phyloP scores from a whole-genome alignment of 2,113 vertebrate genomes.

The Notarius lentiginosus region DNA sequence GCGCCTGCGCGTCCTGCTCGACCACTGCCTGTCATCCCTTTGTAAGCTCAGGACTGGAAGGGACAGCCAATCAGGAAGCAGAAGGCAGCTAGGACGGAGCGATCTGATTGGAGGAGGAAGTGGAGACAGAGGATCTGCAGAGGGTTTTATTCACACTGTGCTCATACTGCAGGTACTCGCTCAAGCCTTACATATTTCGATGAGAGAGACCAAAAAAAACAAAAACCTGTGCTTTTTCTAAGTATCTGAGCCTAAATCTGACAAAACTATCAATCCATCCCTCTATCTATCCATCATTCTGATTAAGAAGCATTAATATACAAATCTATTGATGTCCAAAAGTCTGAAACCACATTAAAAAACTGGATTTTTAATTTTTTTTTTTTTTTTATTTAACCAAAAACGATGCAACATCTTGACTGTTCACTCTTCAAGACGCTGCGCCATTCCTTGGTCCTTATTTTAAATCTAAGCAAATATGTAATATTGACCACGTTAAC shows the following conservation, averaged over 20 bases:
- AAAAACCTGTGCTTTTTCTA: neutral
- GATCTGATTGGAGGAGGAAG: conserved; percentile 58
- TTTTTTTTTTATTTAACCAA: neutral
- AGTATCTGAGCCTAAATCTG: too few relatives aligned
- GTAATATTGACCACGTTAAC: neutral
- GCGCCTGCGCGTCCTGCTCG: conserved; percentile 53
- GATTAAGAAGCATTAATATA: neutral
- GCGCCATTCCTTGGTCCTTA: neutral
- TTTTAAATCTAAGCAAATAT: neutral
- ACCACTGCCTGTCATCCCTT: conserved; percentile 61
- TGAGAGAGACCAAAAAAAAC: too few relatives aligned
- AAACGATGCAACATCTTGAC: neutral
- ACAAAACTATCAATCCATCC: neutral
- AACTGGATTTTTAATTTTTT: too few relatives aligned
- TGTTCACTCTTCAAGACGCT: neutral
- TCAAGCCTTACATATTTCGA: neutral
- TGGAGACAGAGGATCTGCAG: conserved; percentile 55
- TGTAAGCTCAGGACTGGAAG: conserved; percentile 61
- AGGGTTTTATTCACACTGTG: conserved; percentile 53
- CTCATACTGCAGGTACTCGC: conserved; percentile 6
- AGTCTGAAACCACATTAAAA: neutral
- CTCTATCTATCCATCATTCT: neutral
- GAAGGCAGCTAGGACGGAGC: conserved; percentile 47
- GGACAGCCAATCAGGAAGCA: conserved; percentile 61
- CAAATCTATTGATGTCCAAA: neutral